Percentiles rank a stretch among this genome's conserved stretches.
phyloP scores from a whole-genome alignment of 2,113 vertebrate species.

The Megaceryle torquata region DNA sequence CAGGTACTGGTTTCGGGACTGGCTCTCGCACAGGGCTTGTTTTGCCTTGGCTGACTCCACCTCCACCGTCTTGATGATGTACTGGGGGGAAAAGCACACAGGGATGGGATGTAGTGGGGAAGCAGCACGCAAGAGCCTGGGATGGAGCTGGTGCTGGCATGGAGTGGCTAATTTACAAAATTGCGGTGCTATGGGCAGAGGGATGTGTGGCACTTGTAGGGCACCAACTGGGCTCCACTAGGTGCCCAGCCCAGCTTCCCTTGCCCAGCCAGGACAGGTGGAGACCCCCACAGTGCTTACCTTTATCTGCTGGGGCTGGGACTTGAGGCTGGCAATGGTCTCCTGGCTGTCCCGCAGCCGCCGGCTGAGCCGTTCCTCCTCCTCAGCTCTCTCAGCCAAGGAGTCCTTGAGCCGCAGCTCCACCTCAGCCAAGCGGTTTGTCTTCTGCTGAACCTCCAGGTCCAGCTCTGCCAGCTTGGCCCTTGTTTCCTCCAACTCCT shows the following conservation, averaged over 20 bases:
- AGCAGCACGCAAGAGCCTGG: neutral
- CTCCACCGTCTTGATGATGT: conserved; percentile 83
- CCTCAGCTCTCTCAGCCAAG: conserved; percentile 73
- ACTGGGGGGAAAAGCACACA: conserved; percentile 56
- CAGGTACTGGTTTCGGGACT: conserved; percentile 82
- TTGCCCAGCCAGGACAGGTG: fast-evolving
- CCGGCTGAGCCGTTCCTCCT: conserved; percentile 79
- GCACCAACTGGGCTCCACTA: neutral
- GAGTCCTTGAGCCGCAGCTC: conserved; percentile 83
- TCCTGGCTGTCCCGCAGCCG: conserved; percentile 84
- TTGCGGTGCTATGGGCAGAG: neutral
- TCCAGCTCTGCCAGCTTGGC: conserved; percentile 72
- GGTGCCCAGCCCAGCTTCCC: neutral
- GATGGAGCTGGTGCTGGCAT: neutral
- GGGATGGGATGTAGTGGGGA: neutral
- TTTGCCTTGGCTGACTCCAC: conserved; percentile 83
- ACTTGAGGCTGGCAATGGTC: conserved; percentile 77
- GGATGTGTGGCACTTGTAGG: neutral
- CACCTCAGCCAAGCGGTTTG: conserved; percentile 74
- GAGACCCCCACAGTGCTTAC: conserved; percentile 53
- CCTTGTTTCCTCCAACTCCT: conserved; percentile 76
- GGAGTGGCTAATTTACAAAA: neutral
- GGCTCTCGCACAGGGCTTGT: conserved; percentile 80
- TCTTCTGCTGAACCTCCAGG: conserved; percentile 83
- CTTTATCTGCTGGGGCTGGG: conserved; percentile 81